phyloP scores from a whole-genome alignment of 2,113 vertebrate genomes.

The Agapornis roseicollis region DNA sequence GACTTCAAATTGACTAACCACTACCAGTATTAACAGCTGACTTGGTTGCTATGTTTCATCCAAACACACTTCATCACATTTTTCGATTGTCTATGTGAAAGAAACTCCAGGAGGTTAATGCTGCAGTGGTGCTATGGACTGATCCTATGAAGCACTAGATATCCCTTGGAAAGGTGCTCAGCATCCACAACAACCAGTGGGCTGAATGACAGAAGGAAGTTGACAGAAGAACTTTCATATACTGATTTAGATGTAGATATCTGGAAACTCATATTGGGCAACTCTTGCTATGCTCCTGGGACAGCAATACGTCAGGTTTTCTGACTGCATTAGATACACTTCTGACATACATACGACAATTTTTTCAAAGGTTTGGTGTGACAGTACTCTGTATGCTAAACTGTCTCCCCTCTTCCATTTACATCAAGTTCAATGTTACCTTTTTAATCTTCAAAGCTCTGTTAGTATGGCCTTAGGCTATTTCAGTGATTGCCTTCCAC shows the following conservation, averaged over 20 bases:
- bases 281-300: background rate
- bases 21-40: background rate
- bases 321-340: background rate
- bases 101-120: background rate
- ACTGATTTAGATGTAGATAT: background rate
- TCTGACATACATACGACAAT: background rate
- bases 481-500: background rate
- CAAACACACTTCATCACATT: background rate
- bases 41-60: background rate
- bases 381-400: background rate
- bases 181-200: background rate
- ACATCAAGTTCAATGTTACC: background rate
- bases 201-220: background rate
- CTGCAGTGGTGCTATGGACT: background rate
- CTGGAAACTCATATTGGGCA: background rate
- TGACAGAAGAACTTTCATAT: background rate
- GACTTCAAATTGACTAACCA: background rate
- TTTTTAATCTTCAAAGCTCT: slow-evolving; percentile 52
- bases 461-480: background rate
- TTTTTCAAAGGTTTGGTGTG: background rate
- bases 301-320: background rate
- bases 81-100: background rate
- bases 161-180: background rate
- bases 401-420: background rate
- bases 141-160: background rate